Base-by-base conservation (phyloP, 2,113 vertebrate genomes). In the Cervus canadensis region DNA sequence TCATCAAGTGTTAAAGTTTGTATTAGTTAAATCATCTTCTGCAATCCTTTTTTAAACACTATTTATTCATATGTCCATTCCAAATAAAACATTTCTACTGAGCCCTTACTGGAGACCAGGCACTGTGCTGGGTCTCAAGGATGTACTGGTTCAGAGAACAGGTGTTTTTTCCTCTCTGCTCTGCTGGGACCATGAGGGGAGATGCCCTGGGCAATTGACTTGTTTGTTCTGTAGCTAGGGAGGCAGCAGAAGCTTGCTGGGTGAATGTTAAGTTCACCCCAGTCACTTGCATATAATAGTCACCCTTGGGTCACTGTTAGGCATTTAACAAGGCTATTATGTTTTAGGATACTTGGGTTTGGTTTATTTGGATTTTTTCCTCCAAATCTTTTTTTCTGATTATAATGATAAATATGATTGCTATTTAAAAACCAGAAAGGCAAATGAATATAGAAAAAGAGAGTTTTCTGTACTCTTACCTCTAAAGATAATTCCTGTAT, bases 401-500 rank as follows among this genome's bases (percentile, higher is more conserved):
- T 90, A 60, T 54, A 89, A 95, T 95, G 25, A 48, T 62, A 92
- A 83, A 62, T 74, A 23, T n/a, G 59, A 60, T 93, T 48, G 78
- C 30, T 88, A 59, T 87, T 87, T 40, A 83, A 81, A 93, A 97
- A 60, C 16, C 15, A 87, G 91, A 74, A 96, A 81, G 40, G 19
- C 19, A 93, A 40, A 79, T 15, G 4, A 90, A 67, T 23, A 86
- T 90, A 60, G n/a, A 56, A 79, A 52, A n/a, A 92, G 36, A 36
- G 43, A 40, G 6, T 85, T 43, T 95, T 23, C n/a, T 87, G 40
- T 26, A 71, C 6, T 81, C n/a, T 78, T 52, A 95, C 59, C 45
- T 87, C 56, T 11, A 87, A 64, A 82, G n/a, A 60, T 52, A 95
- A 81, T 60, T 81, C 43, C 16, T 82, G 56, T 85, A 76, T 43